Percentiles rank a stretch among this genome's conserved stretches.
Conservation (phyloP, 1,140 invertebrate genomes). For the Trichomalopsis sarcophagae region DNA sequence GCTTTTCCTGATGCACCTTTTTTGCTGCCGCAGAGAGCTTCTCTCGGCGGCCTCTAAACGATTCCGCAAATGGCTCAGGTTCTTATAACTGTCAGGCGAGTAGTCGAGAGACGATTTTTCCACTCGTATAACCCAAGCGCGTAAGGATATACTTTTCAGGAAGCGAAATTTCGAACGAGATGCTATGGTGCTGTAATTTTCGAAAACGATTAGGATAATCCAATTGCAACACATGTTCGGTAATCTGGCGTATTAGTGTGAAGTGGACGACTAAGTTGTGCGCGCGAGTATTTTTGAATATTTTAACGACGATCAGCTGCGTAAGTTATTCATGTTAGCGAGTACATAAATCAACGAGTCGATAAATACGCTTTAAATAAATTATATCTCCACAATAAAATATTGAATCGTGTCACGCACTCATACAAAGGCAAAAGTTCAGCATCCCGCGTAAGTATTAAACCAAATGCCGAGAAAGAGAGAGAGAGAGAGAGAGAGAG, state of each 20-base stretch:
- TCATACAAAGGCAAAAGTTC: too few relatives aligned
- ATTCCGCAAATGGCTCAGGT: conserved; percentile 54
- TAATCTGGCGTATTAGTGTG: too few relatives aligned
- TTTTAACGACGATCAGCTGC: too few relatives aligned
- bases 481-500: too few relatives aligned
- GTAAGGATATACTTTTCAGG: too few relatives aligned
- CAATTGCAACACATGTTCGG: too few relatives aligned
- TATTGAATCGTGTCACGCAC: neutral
- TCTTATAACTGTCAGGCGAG: conserved; percentile 55
- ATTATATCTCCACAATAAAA: neutral
- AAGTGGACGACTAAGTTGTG: too few relatives aligned
- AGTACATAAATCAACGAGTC: too few relatives aligned
- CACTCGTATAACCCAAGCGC: neutral
- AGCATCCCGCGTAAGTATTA: neutral
- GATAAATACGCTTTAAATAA: neutral
- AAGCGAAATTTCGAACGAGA: too few relatives aligned
- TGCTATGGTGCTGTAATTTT: neutral
- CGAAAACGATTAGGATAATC: too few relatives aligned
- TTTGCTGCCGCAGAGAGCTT: neutral
- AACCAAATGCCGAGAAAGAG: neutral
- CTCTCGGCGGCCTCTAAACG: conserved; percentile 50
- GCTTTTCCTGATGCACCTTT: conserved; percentile 4
- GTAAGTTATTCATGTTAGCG: too few relatives aligned
- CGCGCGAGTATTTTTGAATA: too few relatives aligned
- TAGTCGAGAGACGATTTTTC: neutral